Conservation (phyloP, 2,797 vertebrate genomes). For the Cuniculus paca region DNA sequence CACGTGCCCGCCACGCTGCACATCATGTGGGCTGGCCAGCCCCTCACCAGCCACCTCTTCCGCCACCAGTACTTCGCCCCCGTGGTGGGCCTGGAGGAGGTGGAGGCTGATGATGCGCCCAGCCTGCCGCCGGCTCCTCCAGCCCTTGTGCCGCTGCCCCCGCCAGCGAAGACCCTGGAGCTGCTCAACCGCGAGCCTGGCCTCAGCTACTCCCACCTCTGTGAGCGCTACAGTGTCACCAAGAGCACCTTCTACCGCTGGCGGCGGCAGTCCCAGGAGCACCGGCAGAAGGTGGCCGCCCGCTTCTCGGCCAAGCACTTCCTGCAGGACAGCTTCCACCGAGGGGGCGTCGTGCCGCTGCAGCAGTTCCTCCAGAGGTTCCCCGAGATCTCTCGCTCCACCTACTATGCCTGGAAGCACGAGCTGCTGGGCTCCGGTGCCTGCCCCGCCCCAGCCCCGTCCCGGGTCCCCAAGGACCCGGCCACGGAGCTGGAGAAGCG, state of each 20-base stretch:
- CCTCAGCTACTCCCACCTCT: slow-evolving; percentile 93
- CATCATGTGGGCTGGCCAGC: slow-evolving; percentile 97
- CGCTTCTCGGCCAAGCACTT: slow-evolving; percentile 97
- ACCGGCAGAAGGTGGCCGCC: slow-evolving; percentile 94
- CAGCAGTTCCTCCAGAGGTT: slow-evolving; percentile 95
- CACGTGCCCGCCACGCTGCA: slow-evolving; percentile 91
- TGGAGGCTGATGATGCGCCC: slow-evolving; percentile 79
- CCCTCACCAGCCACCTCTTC: slow-evolving; percentile 90
- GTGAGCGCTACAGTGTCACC: slow-evolving; percentile 94
- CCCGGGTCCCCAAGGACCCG: slow-evolving; percentile 85
- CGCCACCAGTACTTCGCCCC: slow-evolving; percentile 95
- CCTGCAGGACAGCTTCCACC: slow-evolving; percentile 94
- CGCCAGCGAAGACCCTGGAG: slow-evolving; percentile 88
- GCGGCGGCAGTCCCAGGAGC: slow-evolving; percentile 95
- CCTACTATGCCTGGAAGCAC: slow-evolving; percentile 98
- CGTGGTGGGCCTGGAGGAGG: slow-evolving; percentile 90
- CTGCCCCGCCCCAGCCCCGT: slow-evolving; percentile 84
- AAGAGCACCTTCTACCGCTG: slow-evolving; percentile 98
- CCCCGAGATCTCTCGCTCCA: slow-evolving; percentile 96
- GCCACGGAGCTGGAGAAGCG: slow-evolving; percentile 86
- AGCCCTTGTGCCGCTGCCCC: slow-evolving; percentile 83
- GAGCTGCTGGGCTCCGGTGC: slow-evolving; percentile 90
- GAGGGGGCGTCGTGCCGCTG: slow-evolving; percentile 93
- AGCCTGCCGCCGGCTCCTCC: slow-evolving; percentile 66
- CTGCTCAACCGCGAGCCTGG: slow-evolving; percentile 89